These are phyloP conservation scores for Lepidochitona cinerea DNA, from an alignment of 2,888 invertebrate species.

Conservation along the genomic window DNA sequence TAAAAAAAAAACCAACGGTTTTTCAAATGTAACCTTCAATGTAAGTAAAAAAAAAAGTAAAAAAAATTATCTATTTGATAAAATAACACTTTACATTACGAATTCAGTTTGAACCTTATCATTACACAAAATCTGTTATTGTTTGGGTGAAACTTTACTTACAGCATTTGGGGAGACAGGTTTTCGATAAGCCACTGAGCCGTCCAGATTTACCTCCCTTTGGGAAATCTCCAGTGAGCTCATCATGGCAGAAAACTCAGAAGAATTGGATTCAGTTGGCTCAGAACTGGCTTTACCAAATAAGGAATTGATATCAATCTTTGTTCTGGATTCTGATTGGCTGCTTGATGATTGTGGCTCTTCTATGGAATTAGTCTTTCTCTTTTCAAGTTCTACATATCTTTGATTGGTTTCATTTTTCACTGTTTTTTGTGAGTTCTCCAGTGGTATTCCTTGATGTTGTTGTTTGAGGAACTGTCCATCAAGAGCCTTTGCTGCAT, in stretches of 20 bases:
- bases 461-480: background rate
- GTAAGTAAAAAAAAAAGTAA: no score
- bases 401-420: background rate
- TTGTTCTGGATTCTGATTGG: conserved; percentile 14
- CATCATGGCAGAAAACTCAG: conserved; percentile 46
- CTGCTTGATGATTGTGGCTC: background rate
- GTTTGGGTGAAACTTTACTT: no score
- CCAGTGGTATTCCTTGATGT: background rate
- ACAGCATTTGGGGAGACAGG: no score
- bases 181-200: no score
- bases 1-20: no score
- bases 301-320: conserved; percentile 38
- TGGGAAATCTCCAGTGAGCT: conserved; percentile 33
- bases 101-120: no score
- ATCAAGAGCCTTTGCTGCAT: background rate
- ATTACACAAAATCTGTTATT: no score
- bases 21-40: no score
- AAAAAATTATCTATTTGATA: no score
- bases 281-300: conserved; percentile 15
- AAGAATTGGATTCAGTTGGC: background rate
- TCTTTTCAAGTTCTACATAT: background rate
- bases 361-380: background rate
- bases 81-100: no score
- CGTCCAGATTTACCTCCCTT: conserved; percentile 15
- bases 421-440: background rate